Evolutionary conservation across 2,797 vertebrate genomes (phyloP).

Genomic region (Anguilla pacifica): DNA sequence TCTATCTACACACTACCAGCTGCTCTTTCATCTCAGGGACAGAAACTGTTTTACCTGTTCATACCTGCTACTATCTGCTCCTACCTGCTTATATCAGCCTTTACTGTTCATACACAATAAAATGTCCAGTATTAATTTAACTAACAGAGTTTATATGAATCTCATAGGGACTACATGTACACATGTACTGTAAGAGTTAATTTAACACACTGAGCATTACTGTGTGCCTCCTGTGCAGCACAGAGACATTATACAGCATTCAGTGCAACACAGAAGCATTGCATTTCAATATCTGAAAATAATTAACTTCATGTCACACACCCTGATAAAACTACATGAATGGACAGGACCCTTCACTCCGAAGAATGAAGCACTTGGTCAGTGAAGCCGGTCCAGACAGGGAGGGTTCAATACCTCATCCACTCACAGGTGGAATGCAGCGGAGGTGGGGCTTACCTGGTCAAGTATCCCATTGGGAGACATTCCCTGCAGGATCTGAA

Average conservation of each 20-base stretch:
- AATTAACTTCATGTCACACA: not conserved
- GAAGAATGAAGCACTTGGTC: conserved; percentile 3
- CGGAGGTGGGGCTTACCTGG: conserved; percentile 19
- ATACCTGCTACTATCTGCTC: too few relatives aligned
- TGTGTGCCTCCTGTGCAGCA: not conserved
- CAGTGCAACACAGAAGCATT: not conserved
- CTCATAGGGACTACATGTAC: too few relatives aligned
- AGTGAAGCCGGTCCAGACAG: not conserved
- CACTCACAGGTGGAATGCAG: conserved; percentile 17
- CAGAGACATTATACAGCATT: too few relatives aligned
- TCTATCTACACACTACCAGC: too few relatives aligned
- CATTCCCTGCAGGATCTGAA: conserved; percentile 36
- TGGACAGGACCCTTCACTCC: not conserved
- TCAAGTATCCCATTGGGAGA: conserved; percentile 32
- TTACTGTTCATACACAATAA: too few relatives aligned
- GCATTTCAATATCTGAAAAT: not conserved
- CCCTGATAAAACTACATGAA: not conserved
- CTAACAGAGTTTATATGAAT: too few relatives aligned
- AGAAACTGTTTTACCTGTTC: too few relatives aligned
- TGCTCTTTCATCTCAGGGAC: too few relatives aligned
- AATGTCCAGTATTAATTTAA: too few relatives aligned
- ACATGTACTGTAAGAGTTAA: not conserved
- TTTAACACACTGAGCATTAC: not conserved
- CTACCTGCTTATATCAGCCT: too few relatives aligned
- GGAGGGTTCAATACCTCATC: not conserved